These are phyloP conservation scores for Trididemnum nubilum DNA, from an alignment of 23 tunicate genomes.

Conservation along the genomic window DNA sequence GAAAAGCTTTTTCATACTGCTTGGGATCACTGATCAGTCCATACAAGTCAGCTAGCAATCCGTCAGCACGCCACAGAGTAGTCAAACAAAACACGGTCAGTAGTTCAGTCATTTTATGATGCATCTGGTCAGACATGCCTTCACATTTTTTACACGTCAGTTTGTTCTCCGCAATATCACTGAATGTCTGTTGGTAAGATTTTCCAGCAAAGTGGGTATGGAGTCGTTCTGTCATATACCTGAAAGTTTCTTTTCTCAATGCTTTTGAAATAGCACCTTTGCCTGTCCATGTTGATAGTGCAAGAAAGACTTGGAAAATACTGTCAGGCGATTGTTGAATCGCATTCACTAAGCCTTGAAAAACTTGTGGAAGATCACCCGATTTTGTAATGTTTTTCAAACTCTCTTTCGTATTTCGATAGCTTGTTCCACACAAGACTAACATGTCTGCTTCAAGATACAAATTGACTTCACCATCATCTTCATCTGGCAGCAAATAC, in stretches of 20 bases:
- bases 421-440: constrained; percentile 33
- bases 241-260: neutral
- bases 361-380: neutral
- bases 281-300: constrained; percentile 38
- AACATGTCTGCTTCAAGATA: constrained; percentile 26
- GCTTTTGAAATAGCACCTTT: neutral
- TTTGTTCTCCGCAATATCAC: neutral
- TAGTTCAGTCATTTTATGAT: constrained; percentile 22
- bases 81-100: constrained; percentile 1
- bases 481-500: neutral
- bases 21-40: constrained; percentile 27
- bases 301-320: constrained; percentile 46
- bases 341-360: constrained; percentile 22
- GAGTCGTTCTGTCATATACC: neutral
- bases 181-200: neutral
- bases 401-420: neutral
- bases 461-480: neutral
- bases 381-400: neutral
- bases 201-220: constrained; percentile 29
- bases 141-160: neutral
- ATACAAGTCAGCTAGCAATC: constrained; percentile 13
- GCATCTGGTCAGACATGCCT: neutral
- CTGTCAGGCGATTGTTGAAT: constrained; percentile 46
- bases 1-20: neutral
- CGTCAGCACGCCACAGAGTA: constrained; percentile 7